Percentiles rank a stretch among this genome's conserved stretches.
Conservation (phyloP, 2,797 vertebrate genomes). For the Enteromius viviparus region DNA sequence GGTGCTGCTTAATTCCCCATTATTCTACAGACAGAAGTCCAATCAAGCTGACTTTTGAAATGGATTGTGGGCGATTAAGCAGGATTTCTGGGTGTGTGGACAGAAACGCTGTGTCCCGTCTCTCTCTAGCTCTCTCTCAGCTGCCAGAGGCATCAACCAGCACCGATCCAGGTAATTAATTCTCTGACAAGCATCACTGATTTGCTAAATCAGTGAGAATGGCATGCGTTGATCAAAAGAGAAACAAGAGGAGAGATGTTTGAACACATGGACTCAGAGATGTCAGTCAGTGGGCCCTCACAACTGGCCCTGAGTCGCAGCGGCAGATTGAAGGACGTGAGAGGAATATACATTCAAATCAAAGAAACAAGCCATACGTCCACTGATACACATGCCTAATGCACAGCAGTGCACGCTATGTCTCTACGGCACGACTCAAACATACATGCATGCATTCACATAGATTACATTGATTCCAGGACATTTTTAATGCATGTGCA, state of each 20-base stretch:
- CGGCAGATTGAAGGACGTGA: constrained; percentile 37
- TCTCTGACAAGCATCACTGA: constrained; percentile 84
- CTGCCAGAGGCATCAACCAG: constrained; percentile 76
- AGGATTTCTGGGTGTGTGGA: constrained; percentile 74
- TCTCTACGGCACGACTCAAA: constrained; percentile 27
- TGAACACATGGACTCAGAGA: constrained; percentile 73
- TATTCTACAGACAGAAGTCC: constrained; percentile 74
- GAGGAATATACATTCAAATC: constrained; percentile 32
- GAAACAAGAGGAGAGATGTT: constrained; percentile 79
- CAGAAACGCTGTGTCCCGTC: constrained; percentile 64
- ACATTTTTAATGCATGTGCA: constrained; percentile 59
- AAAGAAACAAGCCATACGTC: not conserved
- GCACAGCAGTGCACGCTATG: constrained; percentile 20
- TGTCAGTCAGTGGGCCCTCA: constrained; percentile 66
- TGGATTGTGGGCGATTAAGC: constrained; percentile 81
- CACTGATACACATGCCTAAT: constrained; percentile 14
- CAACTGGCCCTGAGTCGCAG: constrained; percentile 34
- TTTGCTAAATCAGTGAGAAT: constrained; percentile 84
- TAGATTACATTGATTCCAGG: constrained; percentile 37
- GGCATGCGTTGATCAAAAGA: constrained; percentile 80
- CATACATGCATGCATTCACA: constrained; percentile 24
- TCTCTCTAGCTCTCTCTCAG: constrained; percentile 52
- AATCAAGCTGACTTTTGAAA: constrained; percentile 85
- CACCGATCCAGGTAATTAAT: constrained; percentile 85
- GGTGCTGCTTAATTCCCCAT: constrained; percentile 77